Conservation (phyloP, 2,888 invertebrate species). For the Leucoptera coffeella region DNA sequence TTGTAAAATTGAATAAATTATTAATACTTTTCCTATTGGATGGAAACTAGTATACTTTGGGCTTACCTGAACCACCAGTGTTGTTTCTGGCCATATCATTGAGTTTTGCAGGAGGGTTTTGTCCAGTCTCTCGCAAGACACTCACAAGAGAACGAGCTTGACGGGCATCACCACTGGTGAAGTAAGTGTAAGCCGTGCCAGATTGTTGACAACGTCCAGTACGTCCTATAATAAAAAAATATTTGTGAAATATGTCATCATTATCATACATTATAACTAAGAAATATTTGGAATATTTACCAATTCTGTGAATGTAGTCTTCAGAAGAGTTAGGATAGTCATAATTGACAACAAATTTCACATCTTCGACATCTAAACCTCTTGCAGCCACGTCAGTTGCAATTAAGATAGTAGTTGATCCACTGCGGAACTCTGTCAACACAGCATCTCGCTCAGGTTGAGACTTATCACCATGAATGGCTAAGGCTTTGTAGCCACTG, state of each 20-base stretch:
- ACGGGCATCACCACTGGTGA: conserved; percentile 84
- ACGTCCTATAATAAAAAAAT: conserved; percentile 44
- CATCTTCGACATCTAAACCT: conserved; percentile 87
- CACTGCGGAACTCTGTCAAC: conserved; percentile 78
- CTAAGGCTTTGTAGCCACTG: conserved; percentile 73
- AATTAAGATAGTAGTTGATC: conserved; percentile 82
- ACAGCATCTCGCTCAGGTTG: conserved; percentile 93
- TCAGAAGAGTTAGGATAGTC: conserved; percentile 97
- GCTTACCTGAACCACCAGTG: conserved; percentile 38
- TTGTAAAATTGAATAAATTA: no score
- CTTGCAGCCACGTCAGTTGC: conserved; percentile 95
- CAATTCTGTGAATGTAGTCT: conserved; percentile 97
- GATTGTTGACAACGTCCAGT: conserved; percentile 90
- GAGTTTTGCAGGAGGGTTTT: conserved; percentile 75
- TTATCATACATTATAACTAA: background rate
- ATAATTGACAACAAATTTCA: conserved; percentile 95
- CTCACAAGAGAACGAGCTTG: conserved; percentile 90
- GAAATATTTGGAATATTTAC: conserved; percentile 15
- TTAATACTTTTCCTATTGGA: no score
- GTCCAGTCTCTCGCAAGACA: conserved; percentile 89
- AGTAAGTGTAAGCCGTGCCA: conserved; percentile 95
- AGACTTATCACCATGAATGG: conserved; percentile 95
- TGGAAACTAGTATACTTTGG: no score
- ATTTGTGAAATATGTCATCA: background rate
- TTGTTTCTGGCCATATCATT: conserved; percentile 63